A percentile compares a stretch with the other conserved stretches of the same genome.
Conservation (phyloP, 2,113 vertebrate genomes). For the Callopanchax toddi region DNA sequence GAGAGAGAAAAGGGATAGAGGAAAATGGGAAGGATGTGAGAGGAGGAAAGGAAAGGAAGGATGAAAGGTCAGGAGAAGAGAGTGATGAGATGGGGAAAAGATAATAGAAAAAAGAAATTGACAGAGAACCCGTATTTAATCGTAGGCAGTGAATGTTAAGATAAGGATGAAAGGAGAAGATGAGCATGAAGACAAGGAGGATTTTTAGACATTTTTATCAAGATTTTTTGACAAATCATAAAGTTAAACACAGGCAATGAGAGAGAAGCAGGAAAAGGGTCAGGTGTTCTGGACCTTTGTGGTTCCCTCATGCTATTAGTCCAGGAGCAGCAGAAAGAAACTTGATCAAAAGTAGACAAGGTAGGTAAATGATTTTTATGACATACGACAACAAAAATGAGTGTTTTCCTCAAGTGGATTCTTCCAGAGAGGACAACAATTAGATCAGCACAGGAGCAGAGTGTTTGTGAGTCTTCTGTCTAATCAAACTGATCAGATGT, state of each 20-base stretch:
- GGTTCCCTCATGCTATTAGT: not conserved
- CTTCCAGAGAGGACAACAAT: no score
- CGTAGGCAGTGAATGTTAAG: conserved; percentile 20
- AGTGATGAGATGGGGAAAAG: conserved; percentile 14
- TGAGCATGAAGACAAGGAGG: not conserved
- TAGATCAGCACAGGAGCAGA: no score
- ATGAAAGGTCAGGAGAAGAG: conserved; percentile 24
- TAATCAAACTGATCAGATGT: no score
- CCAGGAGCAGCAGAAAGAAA: no score
- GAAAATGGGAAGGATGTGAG: conserved; percentile 11
- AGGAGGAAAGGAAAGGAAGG: conserved; percentile 17
- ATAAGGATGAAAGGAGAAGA: conserved; percentile 15
- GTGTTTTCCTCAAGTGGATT: no score
- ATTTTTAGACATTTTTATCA: conserved; percentile 1
- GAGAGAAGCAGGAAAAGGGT: not conserved
- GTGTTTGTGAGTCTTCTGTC: no score
- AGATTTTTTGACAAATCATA: not conserved
- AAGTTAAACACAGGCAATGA: not conserved
- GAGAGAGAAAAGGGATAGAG: not conserved
- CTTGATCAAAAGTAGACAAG: no score
- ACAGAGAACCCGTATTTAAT: conserved; percentile 56
- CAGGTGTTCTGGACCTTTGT: not conserved
- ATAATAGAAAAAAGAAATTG: conserved; percentile 41
- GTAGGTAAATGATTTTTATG: no score
- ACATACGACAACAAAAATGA: no score